Evolutionary conservation across 2,888 invertebrate genomes (phyloP).

Genomic region (Pocota personata): DNA sequence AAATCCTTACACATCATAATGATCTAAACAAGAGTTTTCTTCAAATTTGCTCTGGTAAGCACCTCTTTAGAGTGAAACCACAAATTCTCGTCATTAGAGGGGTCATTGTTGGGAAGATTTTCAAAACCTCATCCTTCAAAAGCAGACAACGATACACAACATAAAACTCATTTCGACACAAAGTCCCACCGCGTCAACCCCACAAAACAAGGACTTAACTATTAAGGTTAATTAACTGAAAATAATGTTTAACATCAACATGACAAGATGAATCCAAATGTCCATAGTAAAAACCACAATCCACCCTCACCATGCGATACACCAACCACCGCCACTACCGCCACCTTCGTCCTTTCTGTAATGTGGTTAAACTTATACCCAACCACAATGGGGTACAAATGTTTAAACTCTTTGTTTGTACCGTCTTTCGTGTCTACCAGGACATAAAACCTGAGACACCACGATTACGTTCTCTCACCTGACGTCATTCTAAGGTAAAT

Average conservation of each 20-base stretch:
- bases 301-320: conserved; percentile 10
- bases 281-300: conserved; percentile 63
- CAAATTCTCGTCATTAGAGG: conserved; percentile 50
- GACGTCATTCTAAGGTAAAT: conserved; percentile 47
- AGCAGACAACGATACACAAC: conserved; percentile 29
- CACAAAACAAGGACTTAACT: conserved; percentile 61
- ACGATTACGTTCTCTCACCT: conserved; percentile 24
- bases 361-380: conserved; percentile 66
- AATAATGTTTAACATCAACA: conserved; percentile 73
- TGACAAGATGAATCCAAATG: conserved; percentile 72
- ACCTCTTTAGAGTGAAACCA: conserved; percentile 33
- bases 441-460: conserved; percentile 37
- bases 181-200: conserved; percentile 23
- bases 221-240: conserved; percentile 73
- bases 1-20: conserved; percentile 10
- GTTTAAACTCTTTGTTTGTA: conserved; percentile 71
- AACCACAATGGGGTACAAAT: conserved; percentile 66
- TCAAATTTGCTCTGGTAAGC: conserved; percentile 25
- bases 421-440: conserved; percentile 13
- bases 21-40: not conserved
- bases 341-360: conserved; percentile 15
- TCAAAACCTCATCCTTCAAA: conserved; percentile 32
- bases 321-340: not conserved
- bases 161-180: conserved; percentile 32
- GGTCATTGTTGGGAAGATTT: conserved; percentile 40